These are phyloP conservation scores for Urosaurus nigricauda DNA, from an alignment of 2,797 vertebrate genomes.

Conservation along the genomic window DNA sequence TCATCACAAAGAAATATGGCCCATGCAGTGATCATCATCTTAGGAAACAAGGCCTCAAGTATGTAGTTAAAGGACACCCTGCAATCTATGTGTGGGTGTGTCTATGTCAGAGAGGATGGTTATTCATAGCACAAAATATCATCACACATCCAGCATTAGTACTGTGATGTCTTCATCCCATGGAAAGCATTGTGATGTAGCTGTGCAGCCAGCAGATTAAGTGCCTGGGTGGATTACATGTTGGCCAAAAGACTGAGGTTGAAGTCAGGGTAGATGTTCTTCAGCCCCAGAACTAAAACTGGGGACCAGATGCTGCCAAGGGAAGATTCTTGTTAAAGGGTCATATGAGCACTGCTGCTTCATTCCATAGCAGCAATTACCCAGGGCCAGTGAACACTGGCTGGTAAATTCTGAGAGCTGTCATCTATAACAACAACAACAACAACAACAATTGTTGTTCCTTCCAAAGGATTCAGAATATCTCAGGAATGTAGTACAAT, in stretches of 20 bases:
- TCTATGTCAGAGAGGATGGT: constrained; percentile 1
- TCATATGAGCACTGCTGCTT: too few relatives aligned
- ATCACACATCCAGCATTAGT: constrained; percentile 6
- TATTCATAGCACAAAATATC: constrained; percentile 23
- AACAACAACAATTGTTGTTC: background rate
- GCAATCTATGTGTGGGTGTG: background rate
- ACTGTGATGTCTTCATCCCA: background rate
- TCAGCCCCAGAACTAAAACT: background rate
- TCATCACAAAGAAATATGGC: constrained; percentile 39
- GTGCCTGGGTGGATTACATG: background rate
- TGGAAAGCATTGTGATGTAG: background rate
- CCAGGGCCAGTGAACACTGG: too few relatives aligned
- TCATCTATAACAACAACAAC: too few relatives aligned
- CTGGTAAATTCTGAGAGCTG: too few relatives aligned
- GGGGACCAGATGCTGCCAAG: too few relatives aligned
- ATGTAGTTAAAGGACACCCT: constrained; percentile 31
- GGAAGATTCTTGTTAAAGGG: too few relatives aligned
- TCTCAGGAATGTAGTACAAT: background rate
- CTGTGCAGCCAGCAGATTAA: background rate
- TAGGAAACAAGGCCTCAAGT: constrained; percentile 32
- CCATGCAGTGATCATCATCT: constrained; percentile 40
- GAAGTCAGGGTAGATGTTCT: background rate
- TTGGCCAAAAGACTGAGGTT: background rate
- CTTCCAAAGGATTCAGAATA: background rate
- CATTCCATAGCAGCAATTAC: too few relatives aligned